phyloP scores from a whole-genome alignment of 2,113 vertebrate species.

The Cyphomyrus plagiostoma region DNA sequence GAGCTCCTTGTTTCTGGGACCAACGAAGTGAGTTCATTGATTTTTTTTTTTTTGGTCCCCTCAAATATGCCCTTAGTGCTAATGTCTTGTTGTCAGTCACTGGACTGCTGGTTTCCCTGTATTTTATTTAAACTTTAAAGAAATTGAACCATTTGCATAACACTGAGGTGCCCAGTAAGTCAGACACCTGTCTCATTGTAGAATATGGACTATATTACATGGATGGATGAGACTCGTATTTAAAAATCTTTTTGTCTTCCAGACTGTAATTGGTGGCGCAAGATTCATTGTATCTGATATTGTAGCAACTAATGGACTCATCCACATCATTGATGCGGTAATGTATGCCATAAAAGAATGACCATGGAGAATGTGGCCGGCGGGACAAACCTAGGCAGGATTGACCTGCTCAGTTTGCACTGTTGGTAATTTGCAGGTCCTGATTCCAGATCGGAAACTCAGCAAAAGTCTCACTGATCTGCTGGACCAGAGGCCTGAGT shows the following conservation, averaged over 20 bases:
- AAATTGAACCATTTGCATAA: neutral
- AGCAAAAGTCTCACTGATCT: conserved; percentile 64
- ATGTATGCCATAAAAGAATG: neutral
- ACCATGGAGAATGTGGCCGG: neutral
- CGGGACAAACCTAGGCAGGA: neutral
- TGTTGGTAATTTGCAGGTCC: conserved; percentile 57
- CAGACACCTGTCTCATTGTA: neutral
- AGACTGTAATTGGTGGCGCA: conserved; percentile 71
- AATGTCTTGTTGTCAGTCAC: neutral
- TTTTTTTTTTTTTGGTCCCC: too few species aligned
- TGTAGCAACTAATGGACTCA: conserved; percentile 74
- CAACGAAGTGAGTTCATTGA: conserved; percentile 55
- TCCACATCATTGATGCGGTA: conserved; percentile 83
- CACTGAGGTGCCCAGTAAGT: neutral
- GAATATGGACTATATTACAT: neutral
- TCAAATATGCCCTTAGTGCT: neutral
- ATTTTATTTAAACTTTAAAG: neutral
- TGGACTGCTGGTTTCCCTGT: neutral
- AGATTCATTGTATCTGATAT: conserved; percentile 62
- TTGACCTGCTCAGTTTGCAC: neutral
- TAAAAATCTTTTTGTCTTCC: conserved; percentile 22
- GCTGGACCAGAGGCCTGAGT: conserved; percentile 70
- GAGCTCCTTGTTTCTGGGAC: conserved; percentile 62
- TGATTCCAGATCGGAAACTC: conserved; percentile 62
- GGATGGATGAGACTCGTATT: neutral